phyloP scores from a whole-genome alignment of 2,797 vertebrate genomes.

The Prionace glauca region DNA sequence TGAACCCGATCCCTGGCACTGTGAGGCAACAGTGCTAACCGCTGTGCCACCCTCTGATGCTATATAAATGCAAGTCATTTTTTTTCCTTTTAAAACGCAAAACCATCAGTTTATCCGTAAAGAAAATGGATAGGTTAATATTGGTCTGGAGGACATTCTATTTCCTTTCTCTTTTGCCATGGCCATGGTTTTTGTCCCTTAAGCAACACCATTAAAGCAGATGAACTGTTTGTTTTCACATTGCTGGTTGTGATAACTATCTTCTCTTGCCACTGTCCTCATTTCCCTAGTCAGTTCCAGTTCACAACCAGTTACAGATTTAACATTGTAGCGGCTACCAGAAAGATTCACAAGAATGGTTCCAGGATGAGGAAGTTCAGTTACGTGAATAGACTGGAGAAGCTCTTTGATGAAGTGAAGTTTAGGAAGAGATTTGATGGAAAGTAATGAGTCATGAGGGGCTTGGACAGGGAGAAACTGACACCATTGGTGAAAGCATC shows the following conservation, averaged over 20 bases:
- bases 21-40: too few relatives aligned
- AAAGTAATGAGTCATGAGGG: too few relatives aligned
- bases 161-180: neutral
- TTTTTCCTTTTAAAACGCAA: neutral
- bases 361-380: neutral
- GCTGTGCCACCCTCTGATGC: too few relatives aligned
- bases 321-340: neutral
- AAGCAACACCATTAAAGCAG: neutral
- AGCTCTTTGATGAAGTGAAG: too few relatives aligned
- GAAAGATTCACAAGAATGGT: neutral
- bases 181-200: neutral
- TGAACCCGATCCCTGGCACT: too few relatives aligned
- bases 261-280: neutral
- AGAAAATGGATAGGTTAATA: neutral
- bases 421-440: too few relatives aligned
- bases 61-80: neutral
- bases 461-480: too few relatives aligned
- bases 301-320: neutral
- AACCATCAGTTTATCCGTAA: neutral
- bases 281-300: neutral
- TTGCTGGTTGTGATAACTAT: neutral
- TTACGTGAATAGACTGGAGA: neutral
- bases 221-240: neutral
- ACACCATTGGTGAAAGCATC: too few relatives aligned
- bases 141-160: neutral